phyloP scores from a whole-genome alignment of 2,797 vertebrate genomes.

The Diglossa cyanea region DNA sequence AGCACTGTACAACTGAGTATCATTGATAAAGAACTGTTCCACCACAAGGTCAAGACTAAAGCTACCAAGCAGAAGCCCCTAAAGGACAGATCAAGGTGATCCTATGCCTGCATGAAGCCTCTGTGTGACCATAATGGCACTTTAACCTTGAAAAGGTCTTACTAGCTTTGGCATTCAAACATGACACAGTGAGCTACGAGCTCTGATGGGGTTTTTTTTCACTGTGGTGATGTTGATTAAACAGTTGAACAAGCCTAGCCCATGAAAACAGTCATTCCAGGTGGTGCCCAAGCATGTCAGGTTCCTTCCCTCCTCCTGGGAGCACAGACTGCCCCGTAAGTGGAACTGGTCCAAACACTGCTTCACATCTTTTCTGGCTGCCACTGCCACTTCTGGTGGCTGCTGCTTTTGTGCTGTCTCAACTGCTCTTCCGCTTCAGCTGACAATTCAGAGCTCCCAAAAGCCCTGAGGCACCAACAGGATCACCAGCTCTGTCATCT shows the following conservation, averaged over 20 bases:
- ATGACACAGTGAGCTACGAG: background rate
- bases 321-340: background rate
- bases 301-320: background rate
- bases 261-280: background rate
- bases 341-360: background rate
- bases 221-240: background rate
- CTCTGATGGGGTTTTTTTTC: fast-evolving
- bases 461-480: background rate
- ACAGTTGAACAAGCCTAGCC: background rate
- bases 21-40: fast-evolving
- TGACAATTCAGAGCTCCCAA: background rate
- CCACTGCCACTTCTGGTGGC: background rate
- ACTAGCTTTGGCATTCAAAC: background rate
- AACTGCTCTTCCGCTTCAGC: background rate
- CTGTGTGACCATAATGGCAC: background rate
- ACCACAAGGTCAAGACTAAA: background rate
- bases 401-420: background rate
- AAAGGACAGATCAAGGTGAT: background rate
- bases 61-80: background rate
- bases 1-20: background rate
- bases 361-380: background rate
- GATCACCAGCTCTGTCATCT: background rate
- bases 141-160: background rate
- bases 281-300: background rate
- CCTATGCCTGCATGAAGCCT: background rate